Base-by-base conservation (phyloP, 2,888 invertebrate genomes). In the Mimumesa dahlbomi region DNA sequence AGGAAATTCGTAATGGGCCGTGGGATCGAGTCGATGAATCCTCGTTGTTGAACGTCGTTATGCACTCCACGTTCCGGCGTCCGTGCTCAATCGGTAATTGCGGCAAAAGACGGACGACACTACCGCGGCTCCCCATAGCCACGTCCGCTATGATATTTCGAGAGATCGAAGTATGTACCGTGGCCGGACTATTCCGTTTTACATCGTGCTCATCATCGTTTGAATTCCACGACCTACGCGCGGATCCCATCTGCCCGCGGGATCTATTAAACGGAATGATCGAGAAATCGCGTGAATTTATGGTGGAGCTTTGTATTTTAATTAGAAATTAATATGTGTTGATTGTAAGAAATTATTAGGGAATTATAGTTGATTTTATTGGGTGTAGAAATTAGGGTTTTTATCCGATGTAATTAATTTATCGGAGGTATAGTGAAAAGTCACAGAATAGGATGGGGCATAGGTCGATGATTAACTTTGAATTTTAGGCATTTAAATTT, bases 41-140 rank as follows among this genome's bases (percentile, higher is more conserved):
- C 75, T 66, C 70, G 62, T 69, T 74, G 68, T 61, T 61, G 61
- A 62, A 40, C 64, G 73, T 78, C 73, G 73, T 79, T 80, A 75
- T 73, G 73, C 70, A 74, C 74, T 79, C 75, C 73, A 66, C 77
- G 75, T 76, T 71, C 68, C 76, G 65, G 63, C 69, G 68, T 78
- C 81, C 85, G 84, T 84, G 82, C 57, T 79, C 84, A 85, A 85
- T 85, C 74, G 85, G 84, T 85, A 85, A 85, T 85, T 84, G 79
- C 82, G 70, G 73, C 73, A 76, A 83, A n/a, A 82, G 73, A 75
- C 77, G 75, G 77, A 79, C 77, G 82, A 79, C 75, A 79, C 77
- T 57, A 58, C 46, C 43, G 66, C 43, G 29, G 42, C 59, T 43
- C 57, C 19, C 46, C 16, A 22, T 45, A 29, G 25, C 59, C 54